Base-by-base conservation (phyloP, 2,113 vertebrate species). In the Paramormyrops kingsleyae region DNA sequence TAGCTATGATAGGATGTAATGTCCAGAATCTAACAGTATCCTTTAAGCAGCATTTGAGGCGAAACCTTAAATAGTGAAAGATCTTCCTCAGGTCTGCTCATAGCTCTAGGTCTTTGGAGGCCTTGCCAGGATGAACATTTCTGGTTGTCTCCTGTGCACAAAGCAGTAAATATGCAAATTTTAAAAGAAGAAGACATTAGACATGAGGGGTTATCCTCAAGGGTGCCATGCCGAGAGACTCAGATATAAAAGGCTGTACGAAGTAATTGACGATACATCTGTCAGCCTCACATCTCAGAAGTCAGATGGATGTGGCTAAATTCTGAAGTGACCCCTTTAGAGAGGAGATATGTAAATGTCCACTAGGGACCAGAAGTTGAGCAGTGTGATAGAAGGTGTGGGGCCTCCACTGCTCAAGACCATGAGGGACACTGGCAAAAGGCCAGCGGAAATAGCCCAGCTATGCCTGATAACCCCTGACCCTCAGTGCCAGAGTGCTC, bases 381-480 rank as follows among this genome's bases (percentile, higher is more conserved):
- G 88, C 85, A 53, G 80, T 92, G 83, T 92, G 66, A 92, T 89
- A 91, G 92, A 92, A 92, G 90, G 59, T 92, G 88, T 92, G 92
- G 90, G 84, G 50, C 52, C 89, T 77, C 86, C 90, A 27, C 35
- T 59, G 89, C 88, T 91, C 91, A 89, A 91, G 74, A 88, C 89
- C 89, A 85, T 88, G 53, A 91, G 89, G 80, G 24, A 47, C 83
- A 15, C 88, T 91, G 90, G 88, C 91, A 35, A 50, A 21, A 12
- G 49, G 70, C 91, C 92, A 92, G 74, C 85, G 86, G 92, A 92
- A 92, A 91, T 89, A 91, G 77, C 87, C 70, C 89, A 87, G 86
- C 74, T 90, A 89, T 70, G 91, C 88, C 2, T 86, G 90, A 80
- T 80, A 80, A 80, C 15, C 74, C 74, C 89, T 89, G 91, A 91